Conservation (phyloP, 2,113 vertebrate species). For the Struthidea cinerea region DNA sequence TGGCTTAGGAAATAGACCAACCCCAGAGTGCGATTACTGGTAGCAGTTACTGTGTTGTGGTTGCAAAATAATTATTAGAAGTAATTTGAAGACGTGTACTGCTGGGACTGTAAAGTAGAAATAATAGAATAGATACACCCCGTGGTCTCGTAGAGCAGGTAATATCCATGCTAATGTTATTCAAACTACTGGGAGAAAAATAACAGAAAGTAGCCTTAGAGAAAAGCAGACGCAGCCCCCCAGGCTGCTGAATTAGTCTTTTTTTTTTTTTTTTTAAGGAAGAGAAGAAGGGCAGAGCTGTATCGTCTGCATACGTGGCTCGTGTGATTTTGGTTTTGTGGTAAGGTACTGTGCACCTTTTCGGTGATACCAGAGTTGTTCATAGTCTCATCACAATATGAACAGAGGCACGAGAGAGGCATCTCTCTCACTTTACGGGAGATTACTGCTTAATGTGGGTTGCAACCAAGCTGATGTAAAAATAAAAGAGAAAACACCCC, state of each 20-base stretch:
- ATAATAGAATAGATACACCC: not conserved
- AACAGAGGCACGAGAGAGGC: not conserved
- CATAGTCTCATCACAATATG: rapidly evolving
- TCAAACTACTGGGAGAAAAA: not conserved
- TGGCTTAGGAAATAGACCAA: not conserved
- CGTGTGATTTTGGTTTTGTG: not conserved
- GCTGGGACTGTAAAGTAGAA: not conserved
- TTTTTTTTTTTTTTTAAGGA: not conserved
- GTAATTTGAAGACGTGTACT: not conserved
- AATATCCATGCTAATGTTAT: not conserved
- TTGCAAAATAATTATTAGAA: not conserved
- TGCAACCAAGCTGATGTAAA: not conserved
- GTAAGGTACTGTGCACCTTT: not conserved
- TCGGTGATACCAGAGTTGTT: rapidly evolving
- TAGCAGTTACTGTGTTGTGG: not conserved
- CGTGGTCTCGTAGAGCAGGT: not conserved
- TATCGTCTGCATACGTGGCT: not conserved
- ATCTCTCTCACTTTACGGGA: not conserved
- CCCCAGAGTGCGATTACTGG: not conserved
- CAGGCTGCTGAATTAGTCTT: not conserved
- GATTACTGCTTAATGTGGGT: not conserved
- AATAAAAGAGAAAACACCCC: not conserved
- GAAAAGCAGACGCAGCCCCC: not conserved
- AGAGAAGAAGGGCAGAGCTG: not conserved
- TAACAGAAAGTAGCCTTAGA: not conserved